Evolutionary conservation across 2,113 vertebrate species (phyloP).

Genomic region (Pangasianodon gigas): DNA sequence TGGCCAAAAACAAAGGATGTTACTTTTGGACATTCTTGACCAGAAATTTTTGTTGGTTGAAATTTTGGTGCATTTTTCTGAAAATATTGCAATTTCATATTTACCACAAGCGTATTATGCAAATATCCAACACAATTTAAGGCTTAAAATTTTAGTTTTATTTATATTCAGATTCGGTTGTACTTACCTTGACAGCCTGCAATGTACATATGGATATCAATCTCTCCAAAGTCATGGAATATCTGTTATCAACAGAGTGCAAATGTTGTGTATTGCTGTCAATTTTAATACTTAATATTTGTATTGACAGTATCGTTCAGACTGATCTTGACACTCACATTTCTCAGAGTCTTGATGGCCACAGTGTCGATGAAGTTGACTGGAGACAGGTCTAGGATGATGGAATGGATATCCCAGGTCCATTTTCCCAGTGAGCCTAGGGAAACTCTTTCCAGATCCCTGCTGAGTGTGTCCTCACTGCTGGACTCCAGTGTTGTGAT

Average conservation of each 20-base stretch:
- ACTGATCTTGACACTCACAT: slow-evolving; percentile 73
- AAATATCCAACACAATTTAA: neutral
- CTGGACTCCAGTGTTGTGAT: slow-evolving; percentile 83
- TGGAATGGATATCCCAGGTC: slow-evolving; percentile 77
- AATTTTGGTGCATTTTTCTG: neutral
- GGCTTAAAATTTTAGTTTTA: neutral
- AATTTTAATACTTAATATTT: neutral
- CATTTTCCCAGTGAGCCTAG: slow-evolving; percentile 74
- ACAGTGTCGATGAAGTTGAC: slow-evolving; percentile 89
- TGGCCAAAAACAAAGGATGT: neutral
- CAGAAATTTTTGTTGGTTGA: neutral
- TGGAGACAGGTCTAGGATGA: slow-evolving; percentile 86
- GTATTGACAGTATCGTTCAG: neutral
- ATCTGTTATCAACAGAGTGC: slow-evolving; percentile 73
- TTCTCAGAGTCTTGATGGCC: slow-evolving; percentile 86
- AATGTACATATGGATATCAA: slow-evolving; percentile 84
- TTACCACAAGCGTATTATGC: neutral
- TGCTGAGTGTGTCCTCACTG: slow-evolving; percentile 80
- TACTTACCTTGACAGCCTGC: slow-evolving; percentile 77
- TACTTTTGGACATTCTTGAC: neutral
- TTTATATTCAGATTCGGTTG: neutral
- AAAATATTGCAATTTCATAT: neutral
- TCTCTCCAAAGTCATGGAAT: slow-evolving; percentile 87
- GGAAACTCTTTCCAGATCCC: slow-evolving; percentile 73
- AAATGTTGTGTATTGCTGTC: neutral